Percentiles rank a stretch among this genome's conserved stretches.
Conservation (phyloP, 2,113 vertebrate genomes). For the Nerophis ophidion region DNA sequence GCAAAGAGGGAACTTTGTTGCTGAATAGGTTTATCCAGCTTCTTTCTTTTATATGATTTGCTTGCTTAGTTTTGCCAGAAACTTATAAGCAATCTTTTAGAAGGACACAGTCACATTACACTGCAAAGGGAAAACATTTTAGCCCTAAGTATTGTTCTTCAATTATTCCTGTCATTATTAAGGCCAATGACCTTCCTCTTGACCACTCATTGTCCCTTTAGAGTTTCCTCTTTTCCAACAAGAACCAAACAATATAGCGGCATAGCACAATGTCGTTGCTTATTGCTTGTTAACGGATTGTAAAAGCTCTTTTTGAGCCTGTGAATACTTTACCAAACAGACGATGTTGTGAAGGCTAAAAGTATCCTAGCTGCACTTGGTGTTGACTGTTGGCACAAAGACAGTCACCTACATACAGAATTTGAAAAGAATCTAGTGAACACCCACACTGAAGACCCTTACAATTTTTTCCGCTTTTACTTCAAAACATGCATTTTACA, state of each 20-base stretch:
- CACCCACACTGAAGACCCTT: neutral
- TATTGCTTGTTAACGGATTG: neutral
- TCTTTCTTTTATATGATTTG: slow-evolving; percentile 10
- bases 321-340: slow-evolving; percentile 3
- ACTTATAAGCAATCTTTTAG: neutral
- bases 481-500: neutral
- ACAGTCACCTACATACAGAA: slow-evolving; percentile 2
- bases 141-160: neutral
- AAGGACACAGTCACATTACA: neutral
- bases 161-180: slow-evolving; percentile 6
- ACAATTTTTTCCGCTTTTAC: neutral
- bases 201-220: slow-evolving; percentile 8
- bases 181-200: slow-evolving; percentile 25
- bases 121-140: neutral
- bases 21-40: slow-evolving; percentile 25
- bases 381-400: slow-evolving; percentile 12
- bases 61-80: slow-evolving; percentile 3
- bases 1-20: slow-evolving; percentile 4
- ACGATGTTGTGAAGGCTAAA: slow-evolving; percentile 9
- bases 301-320: slow-evolving; percentile 10
- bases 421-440: neutral
- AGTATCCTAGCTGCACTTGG: slow-evolving; percentile 9
- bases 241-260: neutral
- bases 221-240: slow-evolving; percentile 30
- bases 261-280: neutral